A percentile compares a stretch with the other conserved stretches of the same genome.
phyloP scores from a whole-genome alignment of 1,140 invertebrate species.

The Solen grandis region DNA sequence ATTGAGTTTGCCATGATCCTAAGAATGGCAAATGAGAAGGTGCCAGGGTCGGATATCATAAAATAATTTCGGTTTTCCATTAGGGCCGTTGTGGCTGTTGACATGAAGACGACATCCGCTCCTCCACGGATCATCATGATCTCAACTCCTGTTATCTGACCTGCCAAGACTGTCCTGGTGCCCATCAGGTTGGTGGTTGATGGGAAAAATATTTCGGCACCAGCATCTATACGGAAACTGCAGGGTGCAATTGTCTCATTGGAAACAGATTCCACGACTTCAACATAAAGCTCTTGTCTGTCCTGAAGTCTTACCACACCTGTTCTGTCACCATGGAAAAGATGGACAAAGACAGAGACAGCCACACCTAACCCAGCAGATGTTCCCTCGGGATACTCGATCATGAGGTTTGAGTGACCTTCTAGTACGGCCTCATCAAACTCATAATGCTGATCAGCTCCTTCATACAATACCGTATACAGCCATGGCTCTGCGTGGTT shows the following conservation, averaged over 20 bases:
- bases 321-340: conserved; percentile 69
- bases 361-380: conserved; percentile 16
- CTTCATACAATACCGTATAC: conserved; percentile 68
- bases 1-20: conserved; percentile 61
- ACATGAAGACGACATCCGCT: conserved; percentile 66
- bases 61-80: conserved; percentile 67
- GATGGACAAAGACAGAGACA: conserved; percentile 65
- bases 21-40: conserved; percentile 67
- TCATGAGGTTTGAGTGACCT: conserved; percentile 68
- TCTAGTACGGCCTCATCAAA: conserved; percentile 70
- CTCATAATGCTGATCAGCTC: conserved; percentile 61
- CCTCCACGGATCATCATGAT: conserved; percentile 64
- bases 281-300: conserved; percentile 68
- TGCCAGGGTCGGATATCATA: conserved; percentile 66
- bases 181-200: conserved; percentile 67
- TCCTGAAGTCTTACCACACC: conserved; percentile 69
- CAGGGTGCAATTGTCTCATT: conserved; percentile 72
- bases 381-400: conserved; percentile 66
- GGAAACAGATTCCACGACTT: conserved; percentile 68
- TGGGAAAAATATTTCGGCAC: conserved; percentile 68
- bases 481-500: conserved; percentile 70
- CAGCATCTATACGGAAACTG: conserved; percentile 70
- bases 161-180: conserved; percentile 68
- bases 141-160: conserved; percentile 67
- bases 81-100: conserved; percentile 69